Evolutionary conservation across 2,797 vertebrate genomes (phyloP), one percentile per base, ranked within the genome.

Genomic region (Chrysolophus pictus): DNA sequence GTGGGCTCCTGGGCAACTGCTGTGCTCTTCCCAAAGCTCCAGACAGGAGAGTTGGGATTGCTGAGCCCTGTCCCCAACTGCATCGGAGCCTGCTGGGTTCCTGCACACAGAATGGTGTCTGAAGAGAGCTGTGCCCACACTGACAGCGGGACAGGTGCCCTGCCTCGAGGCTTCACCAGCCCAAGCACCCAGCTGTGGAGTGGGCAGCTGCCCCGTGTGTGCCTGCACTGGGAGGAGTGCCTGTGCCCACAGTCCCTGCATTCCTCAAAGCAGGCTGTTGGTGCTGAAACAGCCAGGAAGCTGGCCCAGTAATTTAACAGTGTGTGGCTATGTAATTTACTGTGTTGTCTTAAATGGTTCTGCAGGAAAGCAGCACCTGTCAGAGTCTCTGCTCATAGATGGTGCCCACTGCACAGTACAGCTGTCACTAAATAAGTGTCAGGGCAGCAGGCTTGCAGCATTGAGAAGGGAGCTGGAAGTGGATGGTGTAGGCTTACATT

Each of bases 191-290:
- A n/a, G 2, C 58, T 8, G 26, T 53, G 26, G 51, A 6, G 26
- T 10, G 5, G 26, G 26, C 51, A 55, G 51, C 51, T 55, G 51
- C 51, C 51, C 26, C 5, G 5, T 10, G 8, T 10, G 28, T 29
- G 51, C 51, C 28, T 29, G 12, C 17, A 28, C 19, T 13, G 9
- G 9, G 10, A 13, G 26, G 10, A 8, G 46, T n/a, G 13, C 28
- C 28, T 0, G 1, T 39, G 63, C 37, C 47, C 18, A 0, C 0
- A 2, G 42, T 13, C 24, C 24, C 16, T 14, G 14, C 14, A 4
- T 41, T 14, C 7, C 51, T 53, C 8, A 23, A 18, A 31, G 7
- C 18, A 11, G 55, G 16, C 26, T 79, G 29, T 18, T 46, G 28
- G 41, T 41, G 65, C 4, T 65, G 69, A 70, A 87, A 60, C 23